Base-by-base conservation (phyloP, 2,797 vertebrate species). In the Rhodeus uyekii region DNA sequence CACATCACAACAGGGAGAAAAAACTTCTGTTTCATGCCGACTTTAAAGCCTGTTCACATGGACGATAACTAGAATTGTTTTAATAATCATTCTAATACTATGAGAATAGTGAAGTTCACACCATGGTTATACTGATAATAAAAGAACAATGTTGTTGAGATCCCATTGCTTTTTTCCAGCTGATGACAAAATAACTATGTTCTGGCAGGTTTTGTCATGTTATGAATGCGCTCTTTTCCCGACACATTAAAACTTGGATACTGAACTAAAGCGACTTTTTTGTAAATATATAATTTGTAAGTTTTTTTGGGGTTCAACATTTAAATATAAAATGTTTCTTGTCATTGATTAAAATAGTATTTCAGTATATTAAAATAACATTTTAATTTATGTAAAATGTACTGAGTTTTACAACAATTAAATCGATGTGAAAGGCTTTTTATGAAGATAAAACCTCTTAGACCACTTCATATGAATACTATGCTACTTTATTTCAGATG, bases 371-470 rank as follows among this genome's bases (percentile, higher is more conserved):
- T n/a, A 65, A 65, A 38, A 38, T 13, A 0, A n/a, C 19, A n/a
- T 38, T 39, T 64, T 36, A 22, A 18, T 64, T 8, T 16, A 34
- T 27, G 38, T 44, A 9, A 27, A 42, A 42, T 53, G 3, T 8
- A 24, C 16, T 27, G 7, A 16, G 27, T 16, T 16, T 8, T 8
- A 4, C 5, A 58, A 58, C 2, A 8, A 27, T 58, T 4, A 58
- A 58, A 27, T 58, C 10, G 50, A 24, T 12, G 8, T 18, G 6
- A 79, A 38, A 24, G 14, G n/a, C 50, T 46, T 42, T 12, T 4
- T 60, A 60, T 71, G 5, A 80, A 71, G 71, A 61, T 71, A 46
- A 69, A 80, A 80, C 29, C 39, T 48, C 67, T 71, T 10, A 1
- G 46, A 71, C 53, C 48, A 46, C 64, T 79, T 36, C 14, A 36